Base-by-base conservation (phyloP, 2,113 vertebrate genomes). In the Lontra canadensis region DNA sequence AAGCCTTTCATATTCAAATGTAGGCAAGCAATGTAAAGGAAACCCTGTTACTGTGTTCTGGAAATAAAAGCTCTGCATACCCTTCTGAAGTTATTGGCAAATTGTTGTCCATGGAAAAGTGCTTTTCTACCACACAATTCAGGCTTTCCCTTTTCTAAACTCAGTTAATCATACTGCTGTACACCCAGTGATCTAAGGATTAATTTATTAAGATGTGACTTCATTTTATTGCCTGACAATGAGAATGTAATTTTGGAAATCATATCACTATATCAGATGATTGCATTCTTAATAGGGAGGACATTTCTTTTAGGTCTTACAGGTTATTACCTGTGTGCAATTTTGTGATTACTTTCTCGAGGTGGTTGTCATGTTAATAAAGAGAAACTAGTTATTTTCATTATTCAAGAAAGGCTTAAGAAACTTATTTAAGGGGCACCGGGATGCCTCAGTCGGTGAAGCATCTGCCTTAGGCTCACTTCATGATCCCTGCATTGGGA, bases 291-390 rank as follows among this genome's bases (percentile, higher is more conserved):
- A 73, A 49, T 20, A 26, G 29, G 47, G 31, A 90, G 8, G 26
- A 81, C 15, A 76, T 34, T 78, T 74, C 36, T 74, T 26, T n/a
- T 5, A 49, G 39, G 36, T 49, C n/a, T 47, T 61, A 71, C 2
- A 92, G 14, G 12, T 69, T 63, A 57, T 90, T 59, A 78, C 59
- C 34, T 67, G 31, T 15, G 14, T 11, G n/a, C 11, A 47, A 84
- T 36, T 90, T 88, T 90, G 79, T 65, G 69, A 65, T 90, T 44
- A 26, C 71, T 90, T 81, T 95, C 80, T 55, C 78, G 39, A 82
- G 34, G 36, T 57, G 92, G 88, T 65, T 49, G 18, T 42, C 74
- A 15, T 12, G n/a, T 42, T 55, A 49, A 78, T 18, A 36, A 84
- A 69, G n/a, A 71, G 49, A 88, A 94, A 88, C n/a, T 23, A 31